A percentile compares a stretch with the other conserved stretches of the same genome.
These are phyloP conservation scores for Drosophila antonietae DNA, from an alignment of 2,888 invertebrate species.

Conservation along the genomic window DNA sequence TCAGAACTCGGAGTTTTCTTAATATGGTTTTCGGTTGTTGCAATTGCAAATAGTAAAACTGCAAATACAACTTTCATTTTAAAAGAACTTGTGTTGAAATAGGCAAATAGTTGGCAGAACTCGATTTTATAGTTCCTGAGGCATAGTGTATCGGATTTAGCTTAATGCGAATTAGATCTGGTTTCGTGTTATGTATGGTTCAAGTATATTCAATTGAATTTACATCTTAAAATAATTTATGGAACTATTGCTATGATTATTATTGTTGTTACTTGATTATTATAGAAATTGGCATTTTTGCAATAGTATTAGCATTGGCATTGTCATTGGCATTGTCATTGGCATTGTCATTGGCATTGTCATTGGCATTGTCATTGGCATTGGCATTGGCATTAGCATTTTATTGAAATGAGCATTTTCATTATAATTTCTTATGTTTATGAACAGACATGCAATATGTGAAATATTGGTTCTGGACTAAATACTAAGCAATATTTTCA, in stretches of 20 bases:
- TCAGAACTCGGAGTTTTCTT: not conserved
- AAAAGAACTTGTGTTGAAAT: no score
- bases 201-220: not conserved
- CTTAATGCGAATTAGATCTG: not conserved
- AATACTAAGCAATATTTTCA: no score
- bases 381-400: no score
- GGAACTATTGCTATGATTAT: not conserved
- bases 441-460: no score
- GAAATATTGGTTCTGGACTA: no score
- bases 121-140: not conserved
- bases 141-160: not conserved
- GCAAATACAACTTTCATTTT: not conserved
- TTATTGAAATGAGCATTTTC: no score
- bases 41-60: not conserved
- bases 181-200: not conserved
- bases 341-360: no score
- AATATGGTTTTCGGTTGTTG: not conserved
- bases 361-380: no score
- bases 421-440: no score
- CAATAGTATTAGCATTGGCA: no score
- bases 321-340: no score
- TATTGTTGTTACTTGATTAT: not conserved
- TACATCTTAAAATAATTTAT: not conserved
- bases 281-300: not conserved
- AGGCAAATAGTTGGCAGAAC: no score